Base-by-base conservation (phyloP, 1,140 invertebrate species). In the Aphaenogaster floridana region DNA sequence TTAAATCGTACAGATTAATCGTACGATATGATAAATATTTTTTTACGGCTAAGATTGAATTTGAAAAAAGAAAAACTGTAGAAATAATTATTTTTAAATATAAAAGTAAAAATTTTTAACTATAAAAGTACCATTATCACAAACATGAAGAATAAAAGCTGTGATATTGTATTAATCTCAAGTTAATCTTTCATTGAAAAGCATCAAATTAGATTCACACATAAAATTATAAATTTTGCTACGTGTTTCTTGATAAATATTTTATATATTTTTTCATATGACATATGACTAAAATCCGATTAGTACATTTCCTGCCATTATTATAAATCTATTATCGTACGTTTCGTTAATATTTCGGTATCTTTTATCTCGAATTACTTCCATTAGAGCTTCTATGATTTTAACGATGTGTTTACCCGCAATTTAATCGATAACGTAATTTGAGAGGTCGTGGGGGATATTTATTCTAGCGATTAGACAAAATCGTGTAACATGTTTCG, bases 381-480 rank as follows among this genome's bases (percentile, higher is more conserved):
- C 28, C 2, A 48, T 64, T 42, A 45, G 3, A 64, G 45, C 17
- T 66, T 39, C 34, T 59, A 36, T n/a, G n/a, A 63, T 77, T 63
- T 71, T 69, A 71, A 81, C 69, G 36, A 69, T 80, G 15, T 48
- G 42, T 78, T 69, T 81, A 69, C 8, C 50, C 50, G 36, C 39
- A 81, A 81, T 71, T 48, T 81, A 71, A 80, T 80, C 78, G 61
- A 81, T 81, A 71, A 34, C 9, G 64, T 57, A 57, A 81, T 48
- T 28, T 36, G 45, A 80, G 48, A 71, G 21, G 21, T 57, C 6
- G 7, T 54, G 1, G 21, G 36, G 11, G n/a, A 50, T 71, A 81
- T 71, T 81, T 71, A 81, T 54, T 34, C 13, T 39, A 15, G 13
- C 64, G 50, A 81, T 81, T 81, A 81, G 13, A 81, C 64, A 81